Percentiles rank a stretch among this genome's conserved stretches.
phyloP scores from a whole-genome alignment of 1,140 invertebrate genomes.

The Aphaenogaster rudis region DNA sequence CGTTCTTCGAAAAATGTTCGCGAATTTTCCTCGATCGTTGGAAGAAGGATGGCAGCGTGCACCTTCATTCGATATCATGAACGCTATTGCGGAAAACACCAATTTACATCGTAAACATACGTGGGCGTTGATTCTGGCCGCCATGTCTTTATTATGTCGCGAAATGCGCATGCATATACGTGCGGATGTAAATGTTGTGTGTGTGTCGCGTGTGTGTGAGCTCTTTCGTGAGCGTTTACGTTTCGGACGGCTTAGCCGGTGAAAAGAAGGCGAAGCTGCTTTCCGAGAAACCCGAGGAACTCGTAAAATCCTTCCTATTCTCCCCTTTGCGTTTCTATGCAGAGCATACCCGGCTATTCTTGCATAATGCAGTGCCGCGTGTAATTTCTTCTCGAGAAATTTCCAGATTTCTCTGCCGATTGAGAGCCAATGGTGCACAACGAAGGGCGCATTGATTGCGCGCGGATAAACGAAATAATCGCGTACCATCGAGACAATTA shows the following conservation, averaged over 20 bases:
- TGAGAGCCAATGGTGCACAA: conserved; percentile 40
- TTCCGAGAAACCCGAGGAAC: conserved; percentile 14
- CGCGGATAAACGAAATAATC: conserved; percentile 70
- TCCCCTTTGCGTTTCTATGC: conserved; percentile 35
- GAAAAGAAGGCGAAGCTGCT: conserved; percentile 30
- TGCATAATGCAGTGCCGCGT: conserved; percentile 50
- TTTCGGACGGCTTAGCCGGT: conserved; percentile 12
- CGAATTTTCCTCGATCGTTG: conserved; percentile 20
- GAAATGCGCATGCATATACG: neutral
- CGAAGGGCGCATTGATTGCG: conserved; percentile 7
- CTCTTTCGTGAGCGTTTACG: conserved; percentile 51
- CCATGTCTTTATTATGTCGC: neutral
- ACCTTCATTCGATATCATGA: conserved; percentile 16
- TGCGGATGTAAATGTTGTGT: neutral
- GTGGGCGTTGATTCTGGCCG: conserved; percentile 14
- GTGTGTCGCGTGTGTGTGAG: neutral
- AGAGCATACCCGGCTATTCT: conserved; percentile 36
- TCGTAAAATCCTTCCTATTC: conserved; percentile 39
- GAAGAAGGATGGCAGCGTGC: neutral
- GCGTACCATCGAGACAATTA: conserved; percentile 69
- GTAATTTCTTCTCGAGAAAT: conserved; percentile 64
- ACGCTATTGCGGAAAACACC: neutral
- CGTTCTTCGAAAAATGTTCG: conserved; percentile 14
- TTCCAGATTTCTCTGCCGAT: conserved; percentile 61
- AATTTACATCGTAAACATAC: conserved; percentile 47